phyloP scores from a whole-genome alignment of 2,797 vertebrate species.

The Pelodytes ibericus region DNA sequence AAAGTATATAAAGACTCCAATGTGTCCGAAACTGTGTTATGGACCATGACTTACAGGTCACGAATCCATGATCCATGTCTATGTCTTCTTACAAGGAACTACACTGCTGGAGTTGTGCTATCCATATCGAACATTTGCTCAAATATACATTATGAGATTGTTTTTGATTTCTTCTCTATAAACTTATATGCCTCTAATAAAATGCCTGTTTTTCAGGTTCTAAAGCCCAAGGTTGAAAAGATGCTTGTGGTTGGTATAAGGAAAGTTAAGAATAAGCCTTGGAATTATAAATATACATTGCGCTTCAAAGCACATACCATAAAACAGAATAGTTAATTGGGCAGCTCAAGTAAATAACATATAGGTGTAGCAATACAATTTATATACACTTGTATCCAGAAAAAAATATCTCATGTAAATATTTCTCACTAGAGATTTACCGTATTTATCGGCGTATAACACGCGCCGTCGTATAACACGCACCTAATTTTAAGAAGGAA shows the following conservation, averaged over 20 bases:
- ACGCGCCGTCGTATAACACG: no score
- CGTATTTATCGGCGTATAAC: no score
- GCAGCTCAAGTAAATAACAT: background rate
- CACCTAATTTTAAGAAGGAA: no score
- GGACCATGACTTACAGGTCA: conserved; percentile 46
- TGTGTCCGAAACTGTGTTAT: conserved; percentile 26
- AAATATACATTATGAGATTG: conserved; percentile 43
- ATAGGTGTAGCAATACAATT: no score
- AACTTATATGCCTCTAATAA: conserved; percentile 48
- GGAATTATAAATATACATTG: conserved; percentile 53
- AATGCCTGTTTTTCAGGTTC: conserved; percentile 46
- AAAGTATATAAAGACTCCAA: background rate
- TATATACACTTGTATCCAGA: background rate
- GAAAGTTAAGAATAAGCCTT: conserved; percentile 36
- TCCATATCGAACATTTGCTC: conserved; percentile 43
- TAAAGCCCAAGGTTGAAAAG: conserved; percentile 25
- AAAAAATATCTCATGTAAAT: background rate
- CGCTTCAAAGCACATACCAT: conserved; percentile 28
- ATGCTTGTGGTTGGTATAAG: conserved; percentile 50
- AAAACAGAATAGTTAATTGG: background rate
- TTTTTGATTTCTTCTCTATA: conserved; percentile 42
- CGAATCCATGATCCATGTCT: conserved; percentile 49
- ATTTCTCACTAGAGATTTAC: no score
- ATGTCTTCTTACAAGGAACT: conserved; percentile 49
- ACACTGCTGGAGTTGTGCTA: conserved; percentile 45